Conservation (phyloP, 1,140 invertebrate genomes). For the Helicoverpa armigera region DNA sequence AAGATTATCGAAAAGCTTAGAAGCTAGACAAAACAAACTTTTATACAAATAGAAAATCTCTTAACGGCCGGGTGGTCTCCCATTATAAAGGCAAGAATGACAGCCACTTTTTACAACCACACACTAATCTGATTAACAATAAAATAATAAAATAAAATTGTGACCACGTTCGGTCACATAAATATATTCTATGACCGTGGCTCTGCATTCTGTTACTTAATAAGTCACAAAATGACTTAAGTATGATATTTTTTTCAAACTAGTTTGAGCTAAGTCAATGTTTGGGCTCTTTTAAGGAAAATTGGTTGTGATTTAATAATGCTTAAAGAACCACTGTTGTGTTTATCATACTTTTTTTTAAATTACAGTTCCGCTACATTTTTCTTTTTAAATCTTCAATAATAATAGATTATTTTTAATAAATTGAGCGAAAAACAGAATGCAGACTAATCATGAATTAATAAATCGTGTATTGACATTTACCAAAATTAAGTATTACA, state of each 20-base stretch:
- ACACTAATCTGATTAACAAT: conserved; percentile 70
- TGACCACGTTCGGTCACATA: conserved; percentile 30
- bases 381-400: too few species aligned
- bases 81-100: conserved; percentile 55
- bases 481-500: background rate
- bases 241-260: background rate
- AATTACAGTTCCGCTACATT: too few species aligned
- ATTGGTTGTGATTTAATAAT: background rate
- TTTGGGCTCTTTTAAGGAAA: background rate
- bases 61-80: conserved; percentile 63
- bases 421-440: too few species aligned
- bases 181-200: conserved; percentile 27
- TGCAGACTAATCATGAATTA: background rate
- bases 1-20: conserved; percentile 12
- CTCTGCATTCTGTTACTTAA: conserved; percentile 27
- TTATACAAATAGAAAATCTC: conserved; percentile 17
- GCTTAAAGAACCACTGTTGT: too few species aligned
- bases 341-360: too few species aligned
- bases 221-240: background rate
- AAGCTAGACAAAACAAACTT: conserved; percentile 31
- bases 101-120: conserved; percentile 62
- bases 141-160: conserved; percentile 54
- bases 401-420: too few species aligned
- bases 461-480: conserved; percentile 7
- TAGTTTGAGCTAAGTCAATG: background rate